Conservation (phyloP, 2,888 invertebrate genomes). For the Chloroclystis v-ata region DNA sequence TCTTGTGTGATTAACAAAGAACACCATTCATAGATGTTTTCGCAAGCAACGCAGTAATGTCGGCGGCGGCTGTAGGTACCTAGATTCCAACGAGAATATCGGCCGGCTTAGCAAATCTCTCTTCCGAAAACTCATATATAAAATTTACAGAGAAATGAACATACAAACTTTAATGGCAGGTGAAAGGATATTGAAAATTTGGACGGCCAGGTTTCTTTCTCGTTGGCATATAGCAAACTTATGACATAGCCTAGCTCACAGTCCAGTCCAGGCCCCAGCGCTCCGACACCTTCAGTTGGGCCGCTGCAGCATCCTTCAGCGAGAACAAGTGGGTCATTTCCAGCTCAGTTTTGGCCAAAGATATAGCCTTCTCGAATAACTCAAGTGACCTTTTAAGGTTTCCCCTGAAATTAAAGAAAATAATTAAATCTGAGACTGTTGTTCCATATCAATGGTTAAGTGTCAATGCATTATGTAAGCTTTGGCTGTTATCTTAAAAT, state of each 20-base stretch:
- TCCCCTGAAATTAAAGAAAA: conserved; percentile 80
- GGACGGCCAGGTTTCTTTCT: conserved; percentile 55
- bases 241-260: conserved; percentile 58
- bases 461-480: conserved; percentile 13
- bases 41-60: conserved; percentile 36
- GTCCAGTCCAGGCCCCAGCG: conserved; percentile 83
- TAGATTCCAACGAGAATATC: conserved; percentile 48
- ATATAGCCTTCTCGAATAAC: conserved; percentile 92
- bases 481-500: conserved; percentile 20
- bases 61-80: conserved; percentile 47
- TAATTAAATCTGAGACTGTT: background rate
- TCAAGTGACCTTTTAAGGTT: conserved; percentile 89
- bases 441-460: background rate
- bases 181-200: conserved; percentile 19
- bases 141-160: conserved; percentile 21
- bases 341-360: conserved; percentile 88
- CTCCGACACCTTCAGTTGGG: conserved; percentile 89
- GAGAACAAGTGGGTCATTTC: conserved; percentile 95
- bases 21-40: conserved; percentile 9
- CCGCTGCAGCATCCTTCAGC: conserved; percentile 91
- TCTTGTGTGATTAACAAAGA: background rate
- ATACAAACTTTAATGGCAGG: conserved; percentile 13
- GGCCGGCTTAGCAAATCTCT: conserved; percentile 36
- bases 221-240: conserved; percentile 40
- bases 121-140: conserved; percentile 12